phyloP scores from a whole-genome alignment of 2,888 invertebrate genomes.

The Enchytraeus crypticus region DNA sequence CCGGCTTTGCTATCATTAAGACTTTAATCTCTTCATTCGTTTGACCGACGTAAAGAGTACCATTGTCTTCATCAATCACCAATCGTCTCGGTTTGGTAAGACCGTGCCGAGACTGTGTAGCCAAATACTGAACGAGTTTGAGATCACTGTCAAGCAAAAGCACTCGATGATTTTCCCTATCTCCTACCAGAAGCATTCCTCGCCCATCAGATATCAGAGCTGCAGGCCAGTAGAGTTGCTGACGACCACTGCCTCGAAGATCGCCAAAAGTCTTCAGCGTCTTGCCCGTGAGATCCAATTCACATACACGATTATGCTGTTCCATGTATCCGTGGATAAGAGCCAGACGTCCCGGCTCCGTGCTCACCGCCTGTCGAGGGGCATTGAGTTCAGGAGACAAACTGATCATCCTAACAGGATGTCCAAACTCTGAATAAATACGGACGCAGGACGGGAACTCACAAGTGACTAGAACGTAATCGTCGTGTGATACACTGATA shows the following conservation, averaged over 20 bases:
- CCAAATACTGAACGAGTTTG: not conserved
- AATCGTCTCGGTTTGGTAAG: not conserved
- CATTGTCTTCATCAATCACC: not conserved
- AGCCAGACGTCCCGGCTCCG: not conserved
- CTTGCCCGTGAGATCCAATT: not conserved
- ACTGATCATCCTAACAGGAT: not conserved
- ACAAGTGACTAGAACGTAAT: slow-evolving; percentile 5
- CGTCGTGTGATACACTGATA: slow-evolving; percentile 1
- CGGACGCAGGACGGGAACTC: not conserved
- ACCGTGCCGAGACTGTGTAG: not conserved
- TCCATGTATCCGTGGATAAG: slow-evolving; percentile 8
- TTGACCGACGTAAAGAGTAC: slow-evolving; percentile 4
- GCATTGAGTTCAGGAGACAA: not conserved
- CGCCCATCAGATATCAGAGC: not conserved
- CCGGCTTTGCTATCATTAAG: not conserved
- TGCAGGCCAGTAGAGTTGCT: slow-evolving; percentile 4
- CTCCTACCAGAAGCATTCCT: not conserved
- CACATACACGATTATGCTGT: not conserved
- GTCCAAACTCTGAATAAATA: not conserved
- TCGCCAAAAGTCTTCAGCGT: not conserved
- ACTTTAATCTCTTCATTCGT: not conserved
- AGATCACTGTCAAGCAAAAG: not conserved
- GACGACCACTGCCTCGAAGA: not conserved
- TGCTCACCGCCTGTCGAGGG: slow-evolving; percentile 4
- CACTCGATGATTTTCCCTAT: slow-evolving; percentile 8